Conservation (phyloP, 1,140 invertebrate genomes). For the Trichogramma pretiosum region DNA sequence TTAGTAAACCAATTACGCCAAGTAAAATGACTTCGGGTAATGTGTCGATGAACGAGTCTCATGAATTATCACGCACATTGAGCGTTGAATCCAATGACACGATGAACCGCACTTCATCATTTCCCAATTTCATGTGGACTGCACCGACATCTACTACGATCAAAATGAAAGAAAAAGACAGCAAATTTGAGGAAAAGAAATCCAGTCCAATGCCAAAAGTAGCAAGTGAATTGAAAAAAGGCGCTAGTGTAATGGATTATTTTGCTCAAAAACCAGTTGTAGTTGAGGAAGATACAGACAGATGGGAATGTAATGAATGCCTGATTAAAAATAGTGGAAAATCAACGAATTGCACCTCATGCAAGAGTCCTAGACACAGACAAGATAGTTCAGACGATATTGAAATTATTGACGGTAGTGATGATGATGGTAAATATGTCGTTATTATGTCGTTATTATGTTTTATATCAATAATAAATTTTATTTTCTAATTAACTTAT, state of each 20-base stretch:
- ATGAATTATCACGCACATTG: conserved; percentile 18
- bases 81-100: conserved; percentile 18
- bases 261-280: conserved; percentile 12
- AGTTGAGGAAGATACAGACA: conserved; percentile 18
- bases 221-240: conserved; percentile 26
- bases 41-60: conserved; percentile 5
- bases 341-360: conserved; percentile 33
- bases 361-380: conserved; percentile 26
- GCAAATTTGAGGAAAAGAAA: conserved; percentile 20
- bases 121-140: conserved; percentile 34
- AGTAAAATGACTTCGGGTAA: conserved; percentile 19
- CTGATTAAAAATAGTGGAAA: conserved; percentile 34
- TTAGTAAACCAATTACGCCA: conserved; percentile 45
- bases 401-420: neutral
- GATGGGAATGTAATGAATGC: conserved; percentile 49
- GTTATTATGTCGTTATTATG: too few relatives aligned
- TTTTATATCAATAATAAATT: neutral
- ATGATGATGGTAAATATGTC: too few relatives aligned
- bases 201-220: conserved; percentile 8
- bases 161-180: conserved; percentile 30
- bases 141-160: conserved; percentile 26
- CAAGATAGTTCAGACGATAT: conserved; percentile 1
- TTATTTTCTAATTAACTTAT: neutral
- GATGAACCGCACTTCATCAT: conserved; percentile 1
- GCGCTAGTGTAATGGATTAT: conserved; percentile 37